Conservation (phyloP, 2,888 invertebrate genomes). For the Campoplex capitator region DNA sequence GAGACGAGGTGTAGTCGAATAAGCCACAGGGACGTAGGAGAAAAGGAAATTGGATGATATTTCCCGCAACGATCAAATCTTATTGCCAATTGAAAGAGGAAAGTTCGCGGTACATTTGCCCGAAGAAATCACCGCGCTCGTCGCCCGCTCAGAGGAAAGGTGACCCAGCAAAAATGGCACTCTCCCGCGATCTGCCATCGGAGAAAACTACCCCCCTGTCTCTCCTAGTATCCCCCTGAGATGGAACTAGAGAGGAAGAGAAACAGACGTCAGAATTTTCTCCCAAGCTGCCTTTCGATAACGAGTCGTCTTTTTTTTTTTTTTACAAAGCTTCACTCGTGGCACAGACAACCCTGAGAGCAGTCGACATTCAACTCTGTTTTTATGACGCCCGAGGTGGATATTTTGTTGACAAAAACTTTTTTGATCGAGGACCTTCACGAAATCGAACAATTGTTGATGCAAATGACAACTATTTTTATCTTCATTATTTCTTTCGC, state of each 20-base stretch:
- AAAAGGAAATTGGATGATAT: slow-evolving; percentile 84
- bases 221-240: slow-evolving; percentile 21
- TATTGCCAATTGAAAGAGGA: slow-evolving; percentile 83
- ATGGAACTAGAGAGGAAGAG: neutral
- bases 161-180: slow-evolving; percentile 76
- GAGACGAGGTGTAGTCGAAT: slow-evolving; percentile 48
- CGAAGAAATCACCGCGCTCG: slow-evolving; percentile 77
- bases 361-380: slow-evolving; percentile 11
- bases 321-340: slow-evolving; percentile 42
- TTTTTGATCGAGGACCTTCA: neutral
- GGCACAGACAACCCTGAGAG: neutral
- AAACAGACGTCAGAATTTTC: slow-evolving; percentile 22
- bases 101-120: slow-evolving; percentile 83
- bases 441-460: neutral
- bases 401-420: neutral
- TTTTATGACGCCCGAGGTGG: slow-evolving; percentile 12
- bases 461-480: neutral
- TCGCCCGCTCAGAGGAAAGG: slow-evolving; percentile 68
- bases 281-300: slow-evolving; percentile 69
- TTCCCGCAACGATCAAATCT: slow-evolving; percentile 83
- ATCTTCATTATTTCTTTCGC: neutral
- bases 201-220: slow-evolving; percentile 67
- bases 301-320: slow-evolving; percentile 67
- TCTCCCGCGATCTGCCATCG: slow-evolving; percentile 72
- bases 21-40: slow-evolving; percentile 73